Evolutionary conservation across 1,140 invertebrate genomes (phyloP).

Genomic region (Anastatus disparis): DNA sequence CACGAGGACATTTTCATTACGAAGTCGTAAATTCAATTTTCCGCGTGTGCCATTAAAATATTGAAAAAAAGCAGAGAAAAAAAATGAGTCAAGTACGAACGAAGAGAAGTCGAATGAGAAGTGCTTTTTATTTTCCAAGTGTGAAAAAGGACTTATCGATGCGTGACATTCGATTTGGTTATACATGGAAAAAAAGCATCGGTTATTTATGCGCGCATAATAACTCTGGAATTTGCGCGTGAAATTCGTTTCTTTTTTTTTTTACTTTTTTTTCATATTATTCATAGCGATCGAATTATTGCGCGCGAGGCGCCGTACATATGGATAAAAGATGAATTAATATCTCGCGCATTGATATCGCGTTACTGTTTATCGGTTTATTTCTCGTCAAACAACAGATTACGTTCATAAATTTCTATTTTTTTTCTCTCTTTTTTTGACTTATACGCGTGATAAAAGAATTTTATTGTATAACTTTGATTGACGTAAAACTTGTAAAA

Average conservation of each 20-base stretch:
- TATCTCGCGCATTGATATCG: slow-evolving; percentile 1
- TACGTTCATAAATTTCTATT: neutral
- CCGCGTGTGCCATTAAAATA: neutral
- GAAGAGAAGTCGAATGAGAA: neutral
- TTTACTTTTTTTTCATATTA: neutral
- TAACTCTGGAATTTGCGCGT: neutral
- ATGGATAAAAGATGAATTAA: neutral
- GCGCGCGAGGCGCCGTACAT: neutral
- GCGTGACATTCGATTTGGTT: neutral
- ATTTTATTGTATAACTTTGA: too few relatives aligned
- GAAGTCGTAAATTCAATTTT: slow-evolving; percentile 10
- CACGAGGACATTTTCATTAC: slow-evolving; percentile 16
- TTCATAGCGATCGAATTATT: neutral
- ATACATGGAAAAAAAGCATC: neutral
- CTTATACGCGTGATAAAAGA: too few relatives aligned
- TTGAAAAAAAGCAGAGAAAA: neutral
- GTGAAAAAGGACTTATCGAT: neutral
- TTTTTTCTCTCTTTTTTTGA: too few relatives aligned
- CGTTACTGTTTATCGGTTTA: neutral
- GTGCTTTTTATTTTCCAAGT: neutral
- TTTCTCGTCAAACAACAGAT: slow-evolving; percentile 5
- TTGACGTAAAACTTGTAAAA: too few relatives aligned
- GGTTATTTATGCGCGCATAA: slow-evolving; percentile 6
- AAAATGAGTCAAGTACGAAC: too few relatives aligned
- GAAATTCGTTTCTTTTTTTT: slow-evolving; percentile 20